Base-by-base conservation (phyloP, 2,113 vertebrate genomes). In the Pelobates fuscus region DNA sequence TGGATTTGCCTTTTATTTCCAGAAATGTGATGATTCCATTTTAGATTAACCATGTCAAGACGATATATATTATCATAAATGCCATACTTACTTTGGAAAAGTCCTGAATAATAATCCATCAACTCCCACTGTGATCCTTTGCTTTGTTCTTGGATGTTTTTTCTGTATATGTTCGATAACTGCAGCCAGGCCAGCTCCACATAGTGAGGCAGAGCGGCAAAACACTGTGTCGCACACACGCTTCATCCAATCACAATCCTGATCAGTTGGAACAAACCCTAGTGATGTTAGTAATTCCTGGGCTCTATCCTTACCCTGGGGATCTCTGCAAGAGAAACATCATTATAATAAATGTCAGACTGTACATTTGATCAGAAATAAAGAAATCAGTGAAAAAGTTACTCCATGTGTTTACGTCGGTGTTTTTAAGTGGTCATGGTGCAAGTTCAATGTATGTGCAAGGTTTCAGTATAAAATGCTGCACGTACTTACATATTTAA, bases 121-220 rank as follows among this genome's bases (percentile, higher is more conserved):
- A 14, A 93, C 89, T 2, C 89, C 95, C 1, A 96, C 89, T 0
- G 82, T 83, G 25, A 90, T 84, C 12, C 61, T 59, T 15, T 93
- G 82, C 0, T 5, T 30, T 14, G 46, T 63, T 81, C 88, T 58
- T 1, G 84, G 60, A 1, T 86, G 83, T 84, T 82, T 90, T 27
- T 2, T 67, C 52, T 90, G 82, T 63, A 95, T 91, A n/a, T 77
- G 87, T 79, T 84, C 83, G 64, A 84, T 84, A 66, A 97, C 17
- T 1, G 93, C 91, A 0, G 92, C 88, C 81, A 97, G 83, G 62
- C 91, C 93, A 0, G 92, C 81, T 0, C 87, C 94, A 0, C 93
- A 91, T 64, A 96, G 89, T 0, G 32, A 7, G 0, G 92, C 93
- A 0, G 94, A 89, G 0, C 95, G 90, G 0, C 79, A 82, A 24